Base-by-base conservation (phyloP, 2,888 invertebrate genomes). In the Hyposoter dolosus region DNA sequence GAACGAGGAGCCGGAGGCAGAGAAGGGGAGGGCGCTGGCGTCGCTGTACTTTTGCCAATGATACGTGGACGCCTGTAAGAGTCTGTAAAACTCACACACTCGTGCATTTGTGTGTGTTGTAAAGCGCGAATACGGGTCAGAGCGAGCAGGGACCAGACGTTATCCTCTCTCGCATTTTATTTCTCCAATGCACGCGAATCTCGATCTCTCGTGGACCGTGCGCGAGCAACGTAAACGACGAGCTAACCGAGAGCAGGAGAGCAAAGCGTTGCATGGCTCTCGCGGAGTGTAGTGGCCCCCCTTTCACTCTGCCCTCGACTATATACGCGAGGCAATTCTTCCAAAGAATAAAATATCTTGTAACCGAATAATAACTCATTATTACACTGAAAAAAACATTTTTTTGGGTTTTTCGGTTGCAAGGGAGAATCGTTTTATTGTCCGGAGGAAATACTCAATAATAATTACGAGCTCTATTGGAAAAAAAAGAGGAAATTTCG, bases 81-180 rank as follows among this genome's bases (percentile, higher is more conserved):
- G 56, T 56, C 9, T 23, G 28, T 60, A 60, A 60, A 60, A 60
- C 5, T 28, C 35, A 19, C 3, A n/a, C n/a, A n/a, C 19, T 53
- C 19, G 53, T 3, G 3, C 10, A 2, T n/a, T n/a, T 7, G 7
- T 40, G 12, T n/a, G 35, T 32, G 65, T 6, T 35, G 40, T 5
- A 68, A 23, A 45, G 60, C 45, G 77, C 45, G 81, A 81, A 84
- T 84, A 84, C 84, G 81, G 84, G 84, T 84, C 81, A 84, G 60
- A 65, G 71, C 77, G 81, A 81, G 71, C 35, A 71, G 72, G 23
- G 63, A 60, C 72, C 71, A 66, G 72, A 77, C 63, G 47, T 53
- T 5, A 19, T 19, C 63, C 66, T 79, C 85, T 82, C 68, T 78
- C 47, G 82, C 81, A 43, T 32, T 84, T 66, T 66, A n/a, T 77